Evolutionary conservation across 2,113 vertebrate genomes (phyloP).

Genomic region (Microtus pennsylvanicus): DNA sequence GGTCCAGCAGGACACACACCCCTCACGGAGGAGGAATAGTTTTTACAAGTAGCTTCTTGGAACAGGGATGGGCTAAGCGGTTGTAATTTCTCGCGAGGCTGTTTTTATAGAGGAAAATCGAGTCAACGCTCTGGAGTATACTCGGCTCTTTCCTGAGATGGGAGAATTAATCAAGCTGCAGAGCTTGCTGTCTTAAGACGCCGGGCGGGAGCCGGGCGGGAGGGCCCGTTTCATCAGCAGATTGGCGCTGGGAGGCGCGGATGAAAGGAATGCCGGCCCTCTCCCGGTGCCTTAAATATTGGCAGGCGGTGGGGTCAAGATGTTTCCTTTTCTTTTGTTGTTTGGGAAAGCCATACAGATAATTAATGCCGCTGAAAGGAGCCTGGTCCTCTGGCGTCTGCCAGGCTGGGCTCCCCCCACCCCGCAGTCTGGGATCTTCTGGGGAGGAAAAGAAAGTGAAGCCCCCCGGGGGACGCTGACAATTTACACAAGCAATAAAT

Average conservation of each 20-base stretch:
- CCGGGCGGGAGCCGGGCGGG: slow-evolving; percentile 31
- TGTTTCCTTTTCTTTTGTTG: slow-evolving; percentile 87
- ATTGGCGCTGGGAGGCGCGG: slow-evolving; percentile 84
- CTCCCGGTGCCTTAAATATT: slow-evolving; percentile 85
- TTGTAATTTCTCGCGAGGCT: slow-evolving; percentile 87
- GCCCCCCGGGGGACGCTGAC: slow-evolving; percentile 81
- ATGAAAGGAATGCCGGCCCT: slow-evolving; percentile 90
- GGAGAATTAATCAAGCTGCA: slow-evolving; percentile 88
- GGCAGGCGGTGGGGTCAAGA: slow-evolving; percentile 89
- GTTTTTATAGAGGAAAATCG: slow-evolving; percentile 86
- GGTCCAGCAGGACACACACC: slow-evolving; percentile 2
- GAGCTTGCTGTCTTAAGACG: slow-evolving; percentile 85
- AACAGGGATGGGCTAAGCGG: slow-evolving; percentile 81
- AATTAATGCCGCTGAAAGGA: slow-evolving; percentile 93
- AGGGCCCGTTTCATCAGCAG: slow-evolving; percentile 85
- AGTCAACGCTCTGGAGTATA: slow-evolving; percentile 82
- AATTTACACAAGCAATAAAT: slow-evolving; percentile 86
- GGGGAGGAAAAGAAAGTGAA: slow-evolving; percentile 84
- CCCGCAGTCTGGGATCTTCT: slow-evolving; percentile 88
- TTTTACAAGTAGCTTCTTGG: slow-evolving; percentile 75
- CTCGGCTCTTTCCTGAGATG: slow-evolving; percentile 81
- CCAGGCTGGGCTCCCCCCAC: slow-evolving; percentile 83
- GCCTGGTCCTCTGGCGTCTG: slow-evolving; percentile 88
- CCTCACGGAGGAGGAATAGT: slow-evolving; percentile 29
- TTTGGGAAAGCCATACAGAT: slow-evolving; percentile 90